Evolutionary conservation across 2,113 vertebrate species (phyloP), one percentile per base, ranked within the genome.

Genomic region (Sula dactylatra): DNA sequence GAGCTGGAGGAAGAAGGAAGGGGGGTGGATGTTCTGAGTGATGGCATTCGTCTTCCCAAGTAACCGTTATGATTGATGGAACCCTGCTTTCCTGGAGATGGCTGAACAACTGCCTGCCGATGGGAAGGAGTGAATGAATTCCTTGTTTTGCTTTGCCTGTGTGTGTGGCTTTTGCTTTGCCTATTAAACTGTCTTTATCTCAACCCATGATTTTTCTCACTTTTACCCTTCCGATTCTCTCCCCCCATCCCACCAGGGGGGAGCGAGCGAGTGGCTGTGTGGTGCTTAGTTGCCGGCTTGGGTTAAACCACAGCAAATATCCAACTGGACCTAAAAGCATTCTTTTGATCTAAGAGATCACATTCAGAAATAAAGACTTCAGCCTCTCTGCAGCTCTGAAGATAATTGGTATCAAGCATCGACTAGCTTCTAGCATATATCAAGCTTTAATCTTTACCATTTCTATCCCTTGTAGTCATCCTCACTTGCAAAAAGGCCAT

Each of bases 21-120:
- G 19, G 7, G 17, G 19, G n/a, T n/a, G 18, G 18, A 58, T 2
- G 3, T 34, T 58, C 2, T 1, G 19, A 34, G 3, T 21, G 55
- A 58, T 58, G 55, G 55, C 3, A 1, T 58, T 58, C 13, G 19
- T 34, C 55, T 58, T 58, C 32, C 55, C 55, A 58, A 34, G 55
- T 13, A 13, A 34, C 7, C 3, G 2, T 56, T 34, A 4, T 1
- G 5, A n/a, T n/a, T 13, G 55, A 58, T 13, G 31, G 55, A 34
- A 32, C 55, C 55, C 32, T 58, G 19, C 31, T 58, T 34, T 21
- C 32, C 55, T 58, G 32, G 55, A 21, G 55, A 6, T 58, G 55
- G 55, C 19, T 58, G 55, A 58, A 34, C 55, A 58, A 31, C 55
- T 21, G 32, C 55, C 55, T 58, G 55, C 55, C 7, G 3, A 21